These are phyloP conservation scores for Ochlodes sylvanus DNA, from an alignment of 2,888 invertebrate species.

Conservation along the genomic window DNA sequence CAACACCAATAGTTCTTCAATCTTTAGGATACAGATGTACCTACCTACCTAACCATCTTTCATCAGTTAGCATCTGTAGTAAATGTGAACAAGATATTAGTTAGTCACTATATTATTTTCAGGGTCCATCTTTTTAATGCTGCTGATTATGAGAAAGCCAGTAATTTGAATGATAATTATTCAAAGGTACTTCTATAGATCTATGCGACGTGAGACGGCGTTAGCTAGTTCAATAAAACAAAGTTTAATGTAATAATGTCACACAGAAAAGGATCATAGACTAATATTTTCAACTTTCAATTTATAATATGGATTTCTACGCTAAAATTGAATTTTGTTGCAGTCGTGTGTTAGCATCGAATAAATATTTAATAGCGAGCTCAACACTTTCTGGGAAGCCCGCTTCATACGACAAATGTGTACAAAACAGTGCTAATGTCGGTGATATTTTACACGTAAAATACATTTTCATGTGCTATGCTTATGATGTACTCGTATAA, in stretches of 20 bases:
- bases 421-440: not conserved
- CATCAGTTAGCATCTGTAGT: no score
- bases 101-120: no score
- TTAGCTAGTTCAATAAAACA: not conserved
- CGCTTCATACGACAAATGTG: constrained; percentile 1
- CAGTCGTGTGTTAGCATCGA: not conserved
- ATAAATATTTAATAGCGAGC: constrained; percentile 11
- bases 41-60: no score
- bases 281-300: not conserved
- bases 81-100: no score
- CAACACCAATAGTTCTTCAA: no score
- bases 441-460: constrained; percentile 1
- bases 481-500: not conserved
- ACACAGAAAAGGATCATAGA: not conserved
- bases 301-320: not conserved
- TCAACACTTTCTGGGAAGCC: constrained; percentile 1
- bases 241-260: no score
- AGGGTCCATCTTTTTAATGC: no score
- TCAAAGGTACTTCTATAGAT: no score
- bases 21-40: no score
- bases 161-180: no score
- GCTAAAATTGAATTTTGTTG: constrained; percentile 17
- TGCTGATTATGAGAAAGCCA: no score
- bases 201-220: no score
- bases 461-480: constrained; percentile 2